phyloP scores from a whole-genome alignment of 2,797 vertebrate genomes.

The Prunella strophiata region DNA sequence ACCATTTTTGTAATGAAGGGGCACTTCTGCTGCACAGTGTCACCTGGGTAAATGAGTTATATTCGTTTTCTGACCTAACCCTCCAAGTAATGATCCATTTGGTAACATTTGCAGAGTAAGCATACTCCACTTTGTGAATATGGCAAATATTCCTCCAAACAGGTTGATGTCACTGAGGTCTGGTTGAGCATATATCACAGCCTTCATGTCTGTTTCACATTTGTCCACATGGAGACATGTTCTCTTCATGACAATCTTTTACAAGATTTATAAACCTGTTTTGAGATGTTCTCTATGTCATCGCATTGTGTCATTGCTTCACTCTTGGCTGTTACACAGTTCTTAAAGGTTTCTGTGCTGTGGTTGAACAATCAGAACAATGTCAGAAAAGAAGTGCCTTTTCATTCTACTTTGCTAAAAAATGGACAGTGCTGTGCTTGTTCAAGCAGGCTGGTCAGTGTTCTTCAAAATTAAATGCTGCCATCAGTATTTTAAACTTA shows the following conservation, averaged over 20 bases:
- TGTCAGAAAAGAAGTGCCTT: not conserved
- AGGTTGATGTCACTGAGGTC: not conserved
- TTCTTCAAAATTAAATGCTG: not conserved
- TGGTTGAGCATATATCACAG: not conserved
- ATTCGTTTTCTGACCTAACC: not conserved
- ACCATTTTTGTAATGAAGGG: not conserved
- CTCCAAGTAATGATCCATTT: not conserved
- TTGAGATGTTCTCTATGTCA: not conserved
- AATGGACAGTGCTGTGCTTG: not conserved
- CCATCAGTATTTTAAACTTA: not conserved
- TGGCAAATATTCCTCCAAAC: not conserved
- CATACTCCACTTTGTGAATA: not conserved
- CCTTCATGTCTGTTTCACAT: not conserved
- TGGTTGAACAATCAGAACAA: not conserved
- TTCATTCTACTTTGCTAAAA: not conserved
- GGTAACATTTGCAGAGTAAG: not conserved
- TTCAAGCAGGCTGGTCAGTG: not conserved
- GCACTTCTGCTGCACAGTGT: not conserved
- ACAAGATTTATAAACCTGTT: not conserved
- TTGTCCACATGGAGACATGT: not conserved
- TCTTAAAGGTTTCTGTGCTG: not conserved
- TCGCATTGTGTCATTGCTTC: accelerated
- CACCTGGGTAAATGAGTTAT: not conserved
- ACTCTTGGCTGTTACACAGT: not conserved
- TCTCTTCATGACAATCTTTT: not conserved